phyloP scores from a whole-genome alignment of 2,888 invertebrate species.

The Conistra vaccinii region DNA sequence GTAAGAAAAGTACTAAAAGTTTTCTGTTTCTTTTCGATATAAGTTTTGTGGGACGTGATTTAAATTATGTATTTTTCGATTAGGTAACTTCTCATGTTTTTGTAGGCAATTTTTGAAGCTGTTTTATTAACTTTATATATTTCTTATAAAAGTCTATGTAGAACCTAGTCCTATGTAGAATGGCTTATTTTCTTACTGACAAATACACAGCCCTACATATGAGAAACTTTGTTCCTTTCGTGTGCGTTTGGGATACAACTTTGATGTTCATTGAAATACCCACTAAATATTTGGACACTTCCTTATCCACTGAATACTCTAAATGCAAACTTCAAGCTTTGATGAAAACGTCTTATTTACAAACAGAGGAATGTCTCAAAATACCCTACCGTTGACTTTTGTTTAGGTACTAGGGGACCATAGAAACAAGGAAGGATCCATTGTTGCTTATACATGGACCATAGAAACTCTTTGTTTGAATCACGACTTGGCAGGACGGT shows the following conservation, averaged over 20 bases:
- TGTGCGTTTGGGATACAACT: not conserved
- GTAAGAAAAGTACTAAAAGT: slow-evolving; percentile 57
- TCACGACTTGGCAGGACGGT: not conserved
- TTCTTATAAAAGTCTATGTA: not conserved
- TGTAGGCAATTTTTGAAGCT: not conserved
- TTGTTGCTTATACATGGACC: not conserved
- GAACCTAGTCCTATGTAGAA: not conserved
- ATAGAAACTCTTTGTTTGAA: not conserved
- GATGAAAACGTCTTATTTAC: slow-evolving; percentile 28
- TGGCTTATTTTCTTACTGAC: not conserved
- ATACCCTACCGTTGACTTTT: not conserved
- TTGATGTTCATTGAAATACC: slow-evolving; percentile 20
- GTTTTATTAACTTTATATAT: not conserved
- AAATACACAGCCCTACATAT: not conserved
- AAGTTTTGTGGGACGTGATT: slow-evolving; percentile 8
- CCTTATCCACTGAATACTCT: slow-evolving; percentile 22
- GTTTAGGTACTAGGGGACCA: slow-evolving; percentile 2
- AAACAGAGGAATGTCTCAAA: not conserved
- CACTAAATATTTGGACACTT: slow-evolving; percentile 12
- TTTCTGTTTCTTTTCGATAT: slow-evolving; percentile 35
- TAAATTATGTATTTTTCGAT: slow-evolving; percentile 20
- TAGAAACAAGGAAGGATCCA: slow-evolving; percentile 1
- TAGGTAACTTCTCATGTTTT: not conserved
- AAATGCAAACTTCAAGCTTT: not conserved
- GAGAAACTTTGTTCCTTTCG: not conserved